Base-by-base conservation (phyloP, 2,888 invertebrate genomes). In the Trachelus iudaicus region DNA sequence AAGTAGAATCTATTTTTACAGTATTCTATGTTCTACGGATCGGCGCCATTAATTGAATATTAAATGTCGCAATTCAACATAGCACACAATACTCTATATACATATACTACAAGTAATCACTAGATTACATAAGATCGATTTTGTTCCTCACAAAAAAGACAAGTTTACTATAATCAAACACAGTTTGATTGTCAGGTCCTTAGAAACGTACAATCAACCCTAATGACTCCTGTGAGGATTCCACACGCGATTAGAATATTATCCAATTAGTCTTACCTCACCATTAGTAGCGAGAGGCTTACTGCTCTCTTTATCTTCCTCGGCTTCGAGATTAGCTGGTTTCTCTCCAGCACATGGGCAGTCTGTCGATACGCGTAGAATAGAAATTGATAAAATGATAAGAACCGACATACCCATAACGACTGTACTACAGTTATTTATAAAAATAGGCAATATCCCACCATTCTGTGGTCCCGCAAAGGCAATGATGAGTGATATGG, bases 391-490 rank as follows among this genome's bases (percentile, higher is more conserved):
- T 23, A 23, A 56, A 23, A 9, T 56, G 23, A 56, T 56, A 56
- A 56, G 40, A 56, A 56, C 4, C 40, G 40, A 13, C 15, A 40
- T 40, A 40, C 15, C 15, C 15, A 40, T 56, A 2, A 56, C 23
- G 56, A 23, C 23, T 56, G 9, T 23, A 9, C 1, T 2, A n/a
- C 9, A 74, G 34, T 3, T 74, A 23, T 35, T 35, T 35, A 34
- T 73, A 23, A n/a, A 74, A 30, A 35, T n/a, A 35, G 11, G 6
- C 34, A 34, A 11, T 56, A 23, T 56, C 56, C 92, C 92, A 96
- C 97, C 96, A 89, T 96, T 94, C 91, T 96, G 96, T 78, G 97
- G 97, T 83, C 97, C 96, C 77, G 97, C 98, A 90, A 98, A 97
- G 78, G 98, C 98, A 81, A 98, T 96, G 83, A 98, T 94, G 82